Percentiles rank a stretch among this genome's conserved stretches.
Conservation (phyloP, 2,797 vertebrate species). For the Acomys russatus region DNA sequence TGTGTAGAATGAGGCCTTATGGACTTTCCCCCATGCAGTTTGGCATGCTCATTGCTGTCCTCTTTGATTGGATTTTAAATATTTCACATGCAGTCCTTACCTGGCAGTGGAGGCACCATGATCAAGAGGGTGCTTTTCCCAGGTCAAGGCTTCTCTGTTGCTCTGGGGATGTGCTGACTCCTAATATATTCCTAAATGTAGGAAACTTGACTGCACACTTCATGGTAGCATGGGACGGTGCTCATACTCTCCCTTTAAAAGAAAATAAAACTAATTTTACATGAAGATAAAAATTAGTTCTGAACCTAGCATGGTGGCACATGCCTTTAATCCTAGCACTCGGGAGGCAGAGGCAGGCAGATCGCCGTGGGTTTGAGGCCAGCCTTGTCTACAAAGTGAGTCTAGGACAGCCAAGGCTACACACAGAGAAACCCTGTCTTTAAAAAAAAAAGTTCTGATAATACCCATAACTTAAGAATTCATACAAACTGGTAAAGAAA, state of each 20-base stretch:
- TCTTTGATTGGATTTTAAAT: neutral
- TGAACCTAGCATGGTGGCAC: too few relatives aligned
- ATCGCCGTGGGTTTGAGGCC: too few relatives aligned
- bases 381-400: too few relatives aligned
- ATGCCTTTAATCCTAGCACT: too few relatives aligned
- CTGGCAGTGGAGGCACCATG: neutral
- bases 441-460: neutral
- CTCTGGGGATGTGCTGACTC: neutral
- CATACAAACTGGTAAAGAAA: conserved; percentile 35
- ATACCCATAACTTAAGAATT: conserved; percentile 34
- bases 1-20: neutral
- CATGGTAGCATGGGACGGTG: neutral
- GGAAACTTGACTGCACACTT: neutral
- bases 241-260: neutral
- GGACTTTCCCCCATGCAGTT: neutral
- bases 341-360: too few relatives aligned
- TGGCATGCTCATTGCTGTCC: neutral
- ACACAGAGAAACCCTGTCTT: too few relatives aligned
- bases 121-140: neutral
- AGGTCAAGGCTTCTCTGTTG: neutral
- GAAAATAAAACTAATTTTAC: conserved; percentile 25
- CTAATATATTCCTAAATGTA: neutral
- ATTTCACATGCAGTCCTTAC: neutral
- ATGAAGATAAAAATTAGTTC: conserved; percentile 44
- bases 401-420: too few relatives aligned